phyloP scores from a whole-genome alignment of 2,888 invertebrate species.

The Lottia scabra region DNA sequence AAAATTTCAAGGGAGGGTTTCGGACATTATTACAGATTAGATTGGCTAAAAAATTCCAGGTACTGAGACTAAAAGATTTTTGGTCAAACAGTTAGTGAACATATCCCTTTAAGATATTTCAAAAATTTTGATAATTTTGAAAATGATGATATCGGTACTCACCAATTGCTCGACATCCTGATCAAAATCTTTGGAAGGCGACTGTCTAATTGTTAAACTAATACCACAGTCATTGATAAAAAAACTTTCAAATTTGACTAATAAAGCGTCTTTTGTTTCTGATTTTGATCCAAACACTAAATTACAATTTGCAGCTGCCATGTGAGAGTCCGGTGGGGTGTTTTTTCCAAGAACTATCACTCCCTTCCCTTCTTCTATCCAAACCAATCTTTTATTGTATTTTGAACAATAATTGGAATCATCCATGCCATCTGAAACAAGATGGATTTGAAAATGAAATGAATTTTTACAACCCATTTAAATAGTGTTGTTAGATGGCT shows the following conservation, averaged over 20 bases:
- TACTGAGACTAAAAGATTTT: too few species aligned
- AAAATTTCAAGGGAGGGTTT: too few species aligned
- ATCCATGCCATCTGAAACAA: constrained; percentile 24
- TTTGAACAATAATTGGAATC: constrained; percentile 12
- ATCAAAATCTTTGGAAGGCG: constrained; percentile 36
- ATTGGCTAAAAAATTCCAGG: too few species aligned
- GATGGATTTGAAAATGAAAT: background rate
- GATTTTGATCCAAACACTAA: constrained; percentile 18
- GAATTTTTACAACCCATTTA: too few species aligned
- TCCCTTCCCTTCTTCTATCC: constrained; percentile 17
- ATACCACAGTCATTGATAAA: constrained; percentile 36
- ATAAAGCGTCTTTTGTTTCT: constrained; percentile 10
- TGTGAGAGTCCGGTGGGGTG: constrained; percentile 5
- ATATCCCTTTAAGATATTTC: too few species aligned
- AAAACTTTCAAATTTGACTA: constrained; percentile 36
- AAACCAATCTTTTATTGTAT: constrained; percentile 9
- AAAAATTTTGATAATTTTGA: too few species aligned
- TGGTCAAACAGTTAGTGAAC: too few species aligned
- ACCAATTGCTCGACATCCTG: constrained; percentile 36
- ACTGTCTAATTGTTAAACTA: constrained; percentile 36
- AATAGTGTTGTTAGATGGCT: too few species aligned
- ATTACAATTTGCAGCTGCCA: constrained; percentile 12
- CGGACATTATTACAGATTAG: too few species aligned
- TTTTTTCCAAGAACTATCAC: constrained; percentile 22
- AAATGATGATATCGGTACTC: background rate